These are phyloP conservation scores for Perca flavescens DNA, from an alignment of 2,113 vertebrate genomes.

Conservation along the genomic window DNA sequence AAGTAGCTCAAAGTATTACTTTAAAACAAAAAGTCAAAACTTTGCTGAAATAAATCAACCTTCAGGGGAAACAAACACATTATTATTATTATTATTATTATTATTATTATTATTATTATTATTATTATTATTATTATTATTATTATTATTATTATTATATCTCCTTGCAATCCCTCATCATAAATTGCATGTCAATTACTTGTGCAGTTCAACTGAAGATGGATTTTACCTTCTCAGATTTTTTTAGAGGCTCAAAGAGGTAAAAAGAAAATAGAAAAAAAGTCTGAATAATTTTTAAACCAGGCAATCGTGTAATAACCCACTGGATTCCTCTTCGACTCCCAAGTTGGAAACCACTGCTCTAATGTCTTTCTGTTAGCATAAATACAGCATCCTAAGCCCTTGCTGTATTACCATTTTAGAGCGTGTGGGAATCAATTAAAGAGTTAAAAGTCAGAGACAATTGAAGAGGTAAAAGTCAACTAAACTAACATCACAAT, in stretches of 20 bases:
- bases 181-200: no score
- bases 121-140: no score
- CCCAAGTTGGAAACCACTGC: background rate
- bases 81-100: no score
- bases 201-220: background rate
- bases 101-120: no score
- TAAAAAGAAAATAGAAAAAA: no score
- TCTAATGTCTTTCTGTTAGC: no score
- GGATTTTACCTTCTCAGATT: background rate
- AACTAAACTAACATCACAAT: conserved; percentile 1
- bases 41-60: no score
- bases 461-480: background rate
- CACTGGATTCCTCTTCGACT: background rate
- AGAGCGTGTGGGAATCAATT: background rate
- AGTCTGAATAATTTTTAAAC: background rate
- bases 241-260: background rate
- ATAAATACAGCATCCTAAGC: background rate
- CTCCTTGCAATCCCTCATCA: no score
- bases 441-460: no score
- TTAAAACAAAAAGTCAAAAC: background rate
- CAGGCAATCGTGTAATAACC: background rate
- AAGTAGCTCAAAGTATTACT: background rate
- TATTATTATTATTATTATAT: no score
- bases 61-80: no score
- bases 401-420: background rate